Evolutionary conservation across 2,888 invertebrate species (phyloP).

Genomic region (Iphiclides podalirius): DNA sequence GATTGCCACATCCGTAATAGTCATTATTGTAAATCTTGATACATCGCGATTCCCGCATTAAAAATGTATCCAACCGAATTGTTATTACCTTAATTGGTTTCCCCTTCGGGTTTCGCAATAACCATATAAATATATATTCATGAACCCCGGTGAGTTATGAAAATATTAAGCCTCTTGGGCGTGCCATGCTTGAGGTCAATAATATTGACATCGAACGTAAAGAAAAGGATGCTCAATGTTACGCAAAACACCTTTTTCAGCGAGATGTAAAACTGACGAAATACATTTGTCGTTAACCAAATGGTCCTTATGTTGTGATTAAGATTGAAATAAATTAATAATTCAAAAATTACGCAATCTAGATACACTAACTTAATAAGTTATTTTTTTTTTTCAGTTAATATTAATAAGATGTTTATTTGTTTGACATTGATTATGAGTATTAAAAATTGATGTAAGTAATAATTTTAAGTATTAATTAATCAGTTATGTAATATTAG

Average conservation of each 20-base stretch:
- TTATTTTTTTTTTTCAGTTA: too few species aligned
- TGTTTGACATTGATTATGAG: too few species aligned
- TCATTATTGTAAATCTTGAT: constrained; percentile 7
- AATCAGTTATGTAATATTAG: too few species aligned
- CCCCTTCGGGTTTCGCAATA: constrained; percentile 4
- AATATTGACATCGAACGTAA: constrained; percentile 6
- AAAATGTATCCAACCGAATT: constrained; percentile 9
- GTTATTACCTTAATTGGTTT: constrained; percentile 13
- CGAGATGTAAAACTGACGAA: not conserved
- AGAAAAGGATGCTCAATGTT: constrained; percentile 4
- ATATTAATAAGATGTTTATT: too few species aligned
- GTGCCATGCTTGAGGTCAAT: constrained; percentile 1
- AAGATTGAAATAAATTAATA: too few species aligned
- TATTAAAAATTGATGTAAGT: too few species aligned
- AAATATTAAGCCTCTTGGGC: constrained; percentile 1
- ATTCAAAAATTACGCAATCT: too few species aligned
- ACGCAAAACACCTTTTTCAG: not conserved
- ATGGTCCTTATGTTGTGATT: too few species aligned
- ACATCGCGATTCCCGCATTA: constrained; percentile 11
- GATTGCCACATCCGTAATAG: not conserved
- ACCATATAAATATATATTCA: constrained; percentile 9
- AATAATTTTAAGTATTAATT: too few species aligned
- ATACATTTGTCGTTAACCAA: too few species aligned
- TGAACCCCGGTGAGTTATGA: constrained; percentile 8
- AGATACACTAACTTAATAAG: too few species aligned